Base-by-base conservation (phyloP, 2,888 invertebrate species). In the Troides helena region DNA sequence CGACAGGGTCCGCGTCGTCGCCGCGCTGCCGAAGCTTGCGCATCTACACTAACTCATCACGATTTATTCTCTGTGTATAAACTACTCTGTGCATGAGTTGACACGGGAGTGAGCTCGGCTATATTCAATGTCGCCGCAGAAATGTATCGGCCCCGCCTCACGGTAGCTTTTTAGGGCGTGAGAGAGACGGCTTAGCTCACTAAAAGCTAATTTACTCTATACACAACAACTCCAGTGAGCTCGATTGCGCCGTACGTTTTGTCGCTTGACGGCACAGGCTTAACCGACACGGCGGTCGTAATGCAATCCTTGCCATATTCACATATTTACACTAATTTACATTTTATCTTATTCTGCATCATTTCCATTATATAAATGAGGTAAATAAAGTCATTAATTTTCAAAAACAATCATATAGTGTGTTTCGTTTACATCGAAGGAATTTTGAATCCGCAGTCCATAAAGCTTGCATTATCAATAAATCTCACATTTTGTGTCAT, bases 1-100 rank as follows among this genome's bases (percentile, higher is more conserved):
- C 87, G 98, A 98, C 90, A 94, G 95, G 78, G 97, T 96, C 69
- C 94, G 97, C 77, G 97, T 97, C 75, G 96, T 97, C 67, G 97
- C 96, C 70, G 95, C 97, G 72, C 94, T 97, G 83, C 97, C 97
- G 75, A 97, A 97, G 90, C 94, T 91, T 61, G 92, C 94, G 71
- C 90, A 93, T 72, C 81, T 93, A 73, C 93, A 93, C 78, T 88
- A 67, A 61, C 36, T 57, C 56, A 43, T 63, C 58, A 21, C 53
- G 10, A 62, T 61, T 67, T 62, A 60, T 68, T 67, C 72, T 61
- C 23, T 65, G 21, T 61, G 63, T 39, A 58, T 63, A 63, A 63
- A 68, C 62, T 63, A 63, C 59, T 58, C 59, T 50, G 63, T 60
- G 59, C 64, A 68, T 50, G 58, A 56, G 62, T 56, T 50, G 25